Evolutionary conservation across 2,888 invertebrate genomes (phyloP).

Genomic region (Parnassius glacialis): DNA sequence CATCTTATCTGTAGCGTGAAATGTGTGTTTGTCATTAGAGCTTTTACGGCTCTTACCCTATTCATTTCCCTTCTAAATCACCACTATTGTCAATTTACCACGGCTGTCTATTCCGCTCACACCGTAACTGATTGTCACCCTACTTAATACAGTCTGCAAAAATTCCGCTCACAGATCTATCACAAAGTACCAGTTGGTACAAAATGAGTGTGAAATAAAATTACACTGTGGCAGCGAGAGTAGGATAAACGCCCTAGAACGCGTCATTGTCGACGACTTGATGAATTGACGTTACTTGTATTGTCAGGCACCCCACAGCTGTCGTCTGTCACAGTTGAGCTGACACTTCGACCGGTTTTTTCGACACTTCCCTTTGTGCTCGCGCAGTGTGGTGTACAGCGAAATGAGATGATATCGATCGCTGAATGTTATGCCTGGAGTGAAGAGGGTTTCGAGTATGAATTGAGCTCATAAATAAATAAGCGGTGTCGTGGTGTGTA

Average conservation of each 20-base stretch:
- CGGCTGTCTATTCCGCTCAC: slow-evolving; percentile 64
- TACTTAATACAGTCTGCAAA: slow-evolving; percentile 40
- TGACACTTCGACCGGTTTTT: slow-evolving; percentile 74
- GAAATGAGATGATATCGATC: slow-evolving; percentile 78
- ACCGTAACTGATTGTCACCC: slow-evolving; percentile 44
- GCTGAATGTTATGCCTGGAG: slow-evolving; percentile 63
- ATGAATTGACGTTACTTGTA: slow-evolving; percentile 69
- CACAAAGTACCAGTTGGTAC: slow-evolving; percentile 37
- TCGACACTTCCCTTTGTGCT: slow-evolving; percentile 66
- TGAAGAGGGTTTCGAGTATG: slow-evolving; percentile 61
- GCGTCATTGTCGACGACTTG: slow-evolving; percentile 62
- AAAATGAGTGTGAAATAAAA: slow-evolving; percentile 23
- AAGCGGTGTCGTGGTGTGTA: slow-evolving; percentile 74
- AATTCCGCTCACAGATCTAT: slow-evolving; percentile 14
- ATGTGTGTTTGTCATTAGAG: slow-evolving; percentile 74
- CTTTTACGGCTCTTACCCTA: slow-evolving; percentile 72
- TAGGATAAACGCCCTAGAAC: slow-evolving; percentile 62
- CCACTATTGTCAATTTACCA: slow-evolving; percentile 68
- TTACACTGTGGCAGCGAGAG: slow-evolving; percentile 47
- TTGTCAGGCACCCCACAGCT: slow-evolving; percentile 71
- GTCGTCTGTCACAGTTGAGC: slow-evolving; percentile 71
- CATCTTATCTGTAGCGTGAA: slow-evolving; percentile 63
- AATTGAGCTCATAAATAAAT: slow-evolving; percentile 77
- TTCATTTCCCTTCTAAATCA: slow-evolving; percentile 75
- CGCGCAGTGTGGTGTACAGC: slow-evolving; percentile 59